Evolutionary conservation across 2,113 vertebrate species (phyloP).

Genomic region (Peromyscus leucopus): DNA sequence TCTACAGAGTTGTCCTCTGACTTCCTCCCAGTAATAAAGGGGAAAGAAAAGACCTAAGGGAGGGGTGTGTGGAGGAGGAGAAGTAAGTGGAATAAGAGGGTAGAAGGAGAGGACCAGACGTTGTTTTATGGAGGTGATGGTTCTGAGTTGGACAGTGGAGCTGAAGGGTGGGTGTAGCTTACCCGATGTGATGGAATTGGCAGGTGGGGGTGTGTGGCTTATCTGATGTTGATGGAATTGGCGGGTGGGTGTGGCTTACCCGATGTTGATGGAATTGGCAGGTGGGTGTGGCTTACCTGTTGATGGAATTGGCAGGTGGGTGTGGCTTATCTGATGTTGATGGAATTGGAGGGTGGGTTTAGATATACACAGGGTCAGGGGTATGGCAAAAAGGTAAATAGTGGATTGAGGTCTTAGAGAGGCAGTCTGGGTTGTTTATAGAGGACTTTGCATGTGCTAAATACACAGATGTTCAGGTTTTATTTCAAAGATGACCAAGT

Average conservation of each 20-base stretch:
- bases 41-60: not conserved
- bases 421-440: not conserved
- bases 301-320: not conserved
- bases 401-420: not conserved
- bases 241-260: not conserved
- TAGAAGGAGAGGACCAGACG: not conserved
- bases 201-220: too few species aligned
- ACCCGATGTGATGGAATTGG: too few species aligned
- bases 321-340: not conserved
- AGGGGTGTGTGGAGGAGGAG: not conserved
- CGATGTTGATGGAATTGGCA: too few species aligned
- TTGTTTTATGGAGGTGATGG: not conserved
- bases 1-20: not conserved
- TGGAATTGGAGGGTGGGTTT: not conserved
- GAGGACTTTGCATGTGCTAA: not conserved
- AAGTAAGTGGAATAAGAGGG: not conserved
- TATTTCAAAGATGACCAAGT: not conserved
- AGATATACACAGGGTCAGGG: not conserved
- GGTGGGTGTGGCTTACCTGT: not conserved
- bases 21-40: not conserved
- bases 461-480: conserved; percentile 17
- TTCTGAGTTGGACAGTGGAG: not conserved
- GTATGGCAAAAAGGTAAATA: not conserved
- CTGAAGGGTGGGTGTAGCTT: not conserved
- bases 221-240: not conserved